Evolutionary conservation across 2,113 vertebrate species (phyloP).

Genomic region (Narcine bancroftii): DNA sequence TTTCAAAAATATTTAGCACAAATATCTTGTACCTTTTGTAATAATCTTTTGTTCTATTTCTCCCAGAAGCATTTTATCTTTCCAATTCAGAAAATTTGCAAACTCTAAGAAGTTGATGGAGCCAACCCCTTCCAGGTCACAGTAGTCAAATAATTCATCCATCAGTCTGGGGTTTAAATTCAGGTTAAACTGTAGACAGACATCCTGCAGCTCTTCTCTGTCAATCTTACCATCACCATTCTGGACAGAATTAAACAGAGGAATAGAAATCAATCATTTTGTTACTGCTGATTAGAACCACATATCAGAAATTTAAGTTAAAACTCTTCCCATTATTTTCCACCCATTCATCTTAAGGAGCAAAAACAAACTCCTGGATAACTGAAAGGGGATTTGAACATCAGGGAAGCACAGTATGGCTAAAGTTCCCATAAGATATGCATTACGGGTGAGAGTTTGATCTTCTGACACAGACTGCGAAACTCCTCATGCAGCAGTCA

Average conservation of each 20-base stretch:
- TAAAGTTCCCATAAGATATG: neutral
- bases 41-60: slow-evolving; percentile 57
- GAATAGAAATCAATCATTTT: neutral
- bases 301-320: neutral
- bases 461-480: neutral
- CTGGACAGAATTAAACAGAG: slow-evolving; percentile 48
- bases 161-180: slow-evolving; percentile 56
- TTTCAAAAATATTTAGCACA: neutral
- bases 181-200: slow-evolving; percentile 63
- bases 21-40: slow-evolving; percentile 55
- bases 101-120: slow-evolving; percentile 73
- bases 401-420: neutral
- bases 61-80: slow-evolving; percentile 63
- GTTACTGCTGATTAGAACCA: neutral
- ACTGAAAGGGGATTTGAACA: neutral
- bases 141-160: slow-evolving; percentile 67
- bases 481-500: neutral
- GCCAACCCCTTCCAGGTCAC: slow-evolving; percentile 70
- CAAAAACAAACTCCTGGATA: neutral
- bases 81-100: slow-evolving; percentile 80
- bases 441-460: neutral
- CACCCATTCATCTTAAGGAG: neutral
- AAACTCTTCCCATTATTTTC: neutral
- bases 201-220: slow-evolving; percentile 59
- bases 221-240: slow-evolving; percentile 67